A percentile compares a stretch with the other conserved stretches of the same genome.
These are phyloP conservation scores for Marasmarcha lunaedactyla DNA, from an alignment of 2,888 invertebrate genomes.

Conservation along the genomic window DNA sequence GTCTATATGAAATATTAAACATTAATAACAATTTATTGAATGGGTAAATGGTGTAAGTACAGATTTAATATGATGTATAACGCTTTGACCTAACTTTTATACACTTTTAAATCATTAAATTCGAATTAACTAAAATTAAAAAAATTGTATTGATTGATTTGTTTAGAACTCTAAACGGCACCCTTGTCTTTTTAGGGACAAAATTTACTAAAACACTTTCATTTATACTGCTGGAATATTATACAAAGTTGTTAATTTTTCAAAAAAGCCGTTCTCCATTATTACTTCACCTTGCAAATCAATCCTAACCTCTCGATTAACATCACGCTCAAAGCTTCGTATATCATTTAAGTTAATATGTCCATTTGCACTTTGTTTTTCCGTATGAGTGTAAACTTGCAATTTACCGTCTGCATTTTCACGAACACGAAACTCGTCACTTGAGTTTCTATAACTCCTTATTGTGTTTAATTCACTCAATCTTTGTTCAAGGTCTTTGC, in stretches of 20 bases:
- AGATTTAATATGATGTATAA: too few relatives aligned
- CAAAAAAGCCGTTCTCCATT: constrained; percentile 43
- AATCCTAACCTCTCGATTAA: constrained; percentile 21
- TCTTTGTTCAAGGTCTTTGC: constrained; percentile 22
- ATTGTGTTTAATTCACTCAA: constrained; percentile 24
- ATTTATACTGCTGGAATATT: constrained; percentile 44
- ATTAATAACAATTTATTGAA: too few relatives aligned
- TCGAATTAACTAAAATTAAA: too few relatives aligned
- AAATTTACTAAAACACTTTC: background rate
- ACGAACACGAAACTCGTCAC: constrained; percentile 15
- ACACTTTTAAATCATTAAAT: too few relatives aligned
- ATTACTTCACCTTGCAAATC: constrained; percentile 27
- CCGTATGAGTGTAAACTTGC: constrained; percentile 45
- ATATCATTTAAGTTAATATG: constrained; percentile 28
- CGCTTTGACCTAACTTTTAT: too few relatives aligned
- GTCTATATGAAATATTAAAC: too few relatives aligned
- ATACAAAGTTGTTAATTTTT: constrained; percentile 44
- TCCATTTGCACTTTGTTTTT: constrained; percentile 34
- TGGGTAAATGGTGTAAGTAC: too few relatives aligned
- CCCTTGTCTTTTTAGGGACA: too few relatives aligned
- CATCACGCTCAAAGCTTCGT: constrained; percentile 11
- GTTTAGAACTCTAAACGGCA: too few relatives aligned
- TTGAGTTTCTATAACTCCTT: constrained; percentile 24
- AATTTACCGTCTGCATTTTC: constrained; percentile 49
- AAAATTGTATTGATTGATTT: too few relatives aligned